Percentiles rank a stretch among this genome's conserved stretches.
phyloP scores from a whole-genome alignment of 2,113 vertebrate genomes.

The Mohoua ochrocephala region DNA sequence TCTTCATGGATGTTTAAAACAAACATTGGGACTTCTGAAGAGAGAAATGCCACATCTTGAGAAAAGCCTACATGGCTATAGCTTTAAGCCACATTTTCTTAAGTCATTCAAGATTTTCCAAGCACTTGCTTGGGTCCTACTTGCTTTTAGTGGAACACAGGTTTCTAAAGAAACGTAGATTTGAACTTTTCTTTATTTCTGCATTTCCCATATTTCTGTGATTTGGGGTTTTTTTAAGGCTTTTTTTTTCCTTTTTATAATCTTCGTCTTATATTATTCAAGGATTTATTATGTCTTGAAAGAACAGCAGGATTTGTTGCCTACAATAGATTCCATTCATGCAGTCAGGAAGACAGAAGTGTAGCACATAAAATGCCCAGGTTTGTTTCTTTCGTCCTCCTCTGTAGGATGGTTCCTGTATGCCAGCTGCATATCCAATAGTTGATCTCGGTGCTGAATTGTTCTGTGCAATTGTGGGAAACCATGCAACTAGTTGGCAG shows the following conservation, averaged over 20 bases:
- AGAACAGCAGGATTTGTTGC: not conserved
- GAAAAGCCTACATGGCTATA: not conserved
- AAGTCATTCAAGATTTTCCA: not conserved
- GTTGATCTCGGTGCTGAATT: not conserved
- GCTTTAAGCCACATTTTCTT: not conserved
- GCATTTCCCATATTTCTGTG: not conserved
- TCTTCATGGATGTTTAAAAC: not conserved
- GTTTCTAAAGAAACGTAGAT: not conserved
- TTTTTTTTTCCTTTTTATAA: not conserved
- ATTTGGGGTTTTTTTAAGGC: fast-evolving
- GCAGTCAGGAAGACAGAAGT: not conserved
- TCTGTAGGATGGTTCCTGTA: not conserved
- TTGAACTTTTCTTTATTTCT: not conserved
- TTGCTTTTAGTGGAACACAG: not conserved
- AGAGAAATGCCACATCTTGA: not conserved
- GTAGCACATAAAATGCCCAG: not conserved
- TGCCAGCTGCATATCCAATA: not conserved
- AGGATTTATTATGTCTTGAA: not conserved
- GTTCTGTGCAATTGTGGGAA: not conserved
- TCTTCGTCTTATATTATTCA: not conserved
- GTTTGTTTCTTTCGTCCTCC: not conserved
- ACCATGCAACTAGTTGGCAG: not conserved
- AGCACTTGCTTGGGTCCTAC: not conserved
- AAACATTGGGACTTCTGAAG: not conserved
- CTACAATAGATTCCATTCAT: not conserved